These are phyloP conservation scores for Tychaedon coryphoeus DNA, from an alignment of 2,113 vertebrate species.

Conservation along the genomic window DNA sequence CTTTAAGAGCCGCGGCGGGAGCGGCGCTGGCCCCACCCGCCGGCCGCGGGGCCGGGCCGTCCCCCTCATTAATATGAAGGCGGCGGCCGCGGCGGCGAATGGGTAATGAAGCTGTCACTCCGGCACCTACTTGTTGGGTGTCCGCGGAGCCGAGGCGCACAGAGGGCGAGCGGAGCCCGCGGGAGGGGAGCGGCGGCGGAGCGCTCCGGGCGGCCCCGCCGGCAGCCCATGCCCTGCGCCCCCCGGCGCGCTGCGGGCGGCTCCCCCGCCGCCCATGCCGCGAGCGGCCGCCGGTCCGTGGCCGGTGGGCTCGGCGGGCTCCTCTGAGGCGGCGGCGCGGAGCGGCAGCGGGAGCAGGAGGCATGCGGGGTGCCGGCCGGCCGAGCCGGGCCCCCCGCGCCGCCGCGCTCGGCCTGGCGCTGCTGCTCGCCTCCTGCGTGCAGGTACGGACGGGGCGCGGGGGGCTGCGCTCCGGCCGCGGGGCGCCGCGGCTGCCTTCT, in stretches of 20 bases:
- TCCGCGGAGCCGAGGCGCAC: constrained; percentile 13
- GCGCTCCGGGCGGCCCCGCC: constrained; percentile 42
- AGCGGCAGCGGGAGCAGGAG: constrained; percentile 4
- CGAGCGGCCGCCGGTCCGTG: background rate
- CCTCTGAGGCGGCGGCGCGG: constrained; percentile 23
- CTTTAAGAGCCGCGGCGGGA: constrained; percentile 55
- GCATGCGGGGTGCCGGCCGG: constrained; percentile 46
- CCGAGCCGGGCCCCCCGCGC: constrained; percentile 51
- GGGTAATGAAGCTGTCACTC: constrained; percentile 72
- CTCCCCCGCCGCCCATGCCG: background rate
- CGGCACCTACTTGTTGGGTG: constrained; percentile 63
- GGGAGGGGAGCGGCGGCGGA: background rate
- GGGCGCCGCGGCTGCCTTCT: background rate
- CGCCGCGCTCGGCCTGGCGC: constrained; percentile 50
- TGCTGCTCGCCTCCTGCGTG: constrained; percentile 69
- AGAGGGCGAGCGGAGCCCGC: constrained; percentile 27
- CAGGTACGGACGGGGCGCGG: constrained; percentile 69
- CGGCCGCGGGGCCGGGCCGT: background rate
- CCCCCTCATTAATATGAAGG: constrained; percentile 73
- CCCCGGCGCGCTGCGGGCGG: background rate
- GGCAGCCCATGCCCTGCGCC: constrained; percentile 24
- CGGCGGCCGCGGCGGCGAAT: constrained; percentile 51
- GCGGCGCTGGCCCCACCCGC: constrained; percentile 33
- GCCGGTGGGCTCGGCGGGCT: background rate
- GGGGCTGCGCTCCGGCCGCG: background rate